Base-by-base conservation (phyloP, 2,797 vertebrate species). In the Eidolon dupreanum region DNA sequence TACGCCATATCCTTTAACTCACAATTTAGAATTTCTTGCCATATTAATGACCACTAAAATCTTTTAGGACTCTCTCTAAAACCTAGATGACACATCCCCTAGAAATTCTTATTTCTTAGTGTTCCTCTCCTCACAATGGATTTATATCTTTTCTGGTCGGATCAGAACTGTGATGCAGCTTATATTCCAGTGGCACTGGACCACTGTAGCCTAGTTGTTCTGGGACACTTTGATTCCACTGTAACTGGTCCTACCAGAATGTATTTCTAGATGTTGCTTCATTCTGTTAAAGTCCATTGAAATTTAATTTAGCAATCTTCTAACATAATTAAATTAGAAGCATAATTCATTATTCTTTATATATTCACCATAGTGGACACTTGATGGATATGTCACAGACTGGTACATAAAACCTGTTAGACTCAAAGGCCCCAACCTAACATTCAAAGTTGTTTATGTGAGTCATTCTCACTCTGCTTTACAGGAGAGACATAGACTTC, bases 231-330 rank as follows among this genome's bases (percentile, higher is more conserved):
- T n/a, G 49, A 26, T 63, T 77, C 38, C 28, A 63, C 17, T 68
- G 53, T 28, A 83, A 92, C 13, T 71, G 36, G 3, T 51, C 46
- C 55, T 66, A 26, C 6, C 9, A 51, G 31, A 74, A 79, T 41
- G n/a, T 79, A 90, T 83, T 89, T 78, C 63, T 83, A 53, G 26
- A 4, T 38, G 5, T 59, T 63, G 65, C 63, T 28, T 87, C 10
- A 77, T 65, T 75, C 46, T 53, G 33, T 51, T 38, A 83, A 82
- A 79, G 71, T 59, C 20, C 36, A 93, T 5, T 51, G 55, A 70
- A 66, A 63, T 94, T 86, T 90, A 77, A 88, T 77, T 87, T 46
- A 88, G 12, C 53, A 41, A 63, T 77, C 31, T 82, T 83, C 31
- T 65, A 63, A 46, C 26, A 24, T 82, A 70, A 94, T 68, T 57